phyloP scores from a whole-genome alignment of 2,797 vertebrate genomes.

The Melanotaenia boesemani region DNA sequence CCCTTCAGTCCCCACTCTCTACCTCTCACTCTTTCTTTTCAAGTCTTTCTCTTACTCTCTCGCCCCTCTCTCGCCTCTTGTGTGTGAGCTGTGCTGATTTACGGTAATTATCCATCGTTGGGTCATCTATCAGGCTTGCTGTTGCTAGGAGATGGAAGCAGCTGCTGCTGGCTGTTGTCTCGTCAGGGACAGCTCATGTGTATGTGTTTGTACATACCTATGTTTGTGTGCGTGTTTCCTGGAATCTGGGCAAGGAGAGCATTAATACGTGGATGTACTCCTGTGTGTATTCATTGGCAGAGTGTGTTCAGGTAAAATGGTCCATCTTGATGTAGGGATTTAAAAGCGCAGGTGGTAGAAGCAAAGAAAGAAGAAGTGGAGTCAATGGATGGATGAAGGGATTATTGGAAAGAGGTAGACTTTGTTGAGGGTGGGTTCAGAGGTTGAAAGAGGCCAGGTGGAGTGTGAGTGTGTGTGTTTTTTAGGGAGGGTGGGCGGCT shows the following conservation, averaged over 20 bases:
- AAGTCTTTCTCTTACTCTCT: conserved; percentile 61
- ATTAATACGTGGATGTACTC: conserved; percentile 3
- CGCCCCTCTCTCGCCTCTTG: conserved; percentile 70
- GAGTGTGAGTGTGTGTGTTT: conserved; percentile 53
- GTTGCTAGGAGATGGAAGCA: conserved; percentile 98
- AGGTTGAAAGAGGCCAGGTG: conserved; percentile 75
- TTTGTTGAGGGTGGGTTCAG: conserved; percentile 66
- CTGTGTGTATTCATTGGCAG: conserved; percentile 27
- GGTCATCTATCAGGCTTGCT: conserved; percentile 97
- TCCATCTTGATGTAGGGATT: conserved; percentile 72
- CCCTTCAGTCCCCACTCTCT: conserved; percentile 59
- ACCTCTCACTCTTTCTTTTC: conserved; percentile 58
- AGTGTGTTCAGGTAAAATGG: conserved; percentile 66
- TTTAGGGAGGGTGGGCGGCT: conserved; percentile 27
- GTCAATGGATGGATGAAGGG: conserved; percentile 55
- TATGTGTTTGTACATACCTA: conserved; percentile 53
- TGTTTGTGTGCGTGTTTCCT: conserved; percentile 47
- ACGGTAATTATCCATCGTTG: conserved; percentile 98
- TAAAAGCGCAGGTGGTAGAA: conserved; percentile 74
- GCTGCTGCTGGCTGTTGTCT: conserved; percentile 98
- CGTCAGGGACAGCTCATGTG: conserved; percentile 72
- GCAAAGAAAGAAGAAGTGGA: conserved; percentile 54
- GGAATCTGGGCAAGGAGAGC: conserved; percentile 35
- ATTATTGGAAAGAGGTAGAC: conserved; percentile 53
- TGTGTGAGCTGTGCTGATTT: conserved; percentile 96